Percentiles rank a stretch among this genome's conserved stretches.
Evolutionary conservation across 2,888 invertebrate genomes (phyloP).

Genomic region (Spodoptera littoralis): DNA sequence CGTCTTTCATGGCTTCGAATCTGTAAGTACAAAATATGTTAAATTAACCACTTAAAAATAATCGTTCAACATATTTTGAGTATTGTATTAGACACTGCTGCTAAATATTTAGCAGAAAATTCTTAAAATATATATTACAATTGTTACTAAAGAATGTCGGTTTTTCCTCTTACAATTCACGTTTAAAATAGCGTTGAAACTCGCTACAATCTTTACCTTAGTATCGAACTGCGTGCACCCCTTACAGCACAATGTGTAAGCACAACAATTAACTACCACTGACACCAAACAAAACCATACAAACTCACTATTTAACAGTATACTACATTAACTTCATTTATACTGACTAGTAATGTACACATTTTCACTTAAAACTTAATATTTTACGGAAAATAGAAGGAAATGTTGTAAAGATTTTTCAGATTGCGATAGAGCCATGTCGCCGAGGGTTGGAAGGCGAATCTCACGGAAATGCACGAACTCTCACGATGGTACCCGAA

Average conservation of each 20-base stretch:
- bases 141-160: background rate
- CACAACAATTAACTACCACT: constrained; percentile 79
- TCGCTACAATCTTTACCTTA: constrained; percentile 65
- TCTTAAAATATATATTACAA: background rate
- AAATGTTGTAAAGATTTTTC: constrained; percentile 83
- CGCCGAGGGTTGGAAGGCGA: constrained; percentile 82
- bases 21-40: constrained; percentile 60
- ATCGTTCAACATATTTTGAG: background rate
- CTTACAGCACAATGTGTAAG: constrained; percentile 61
- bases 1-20: constrained; percentile 77
- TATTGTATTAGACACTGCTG: background rate
- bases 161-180: background rate
- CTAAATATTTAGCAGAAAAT: background rate
- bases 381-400: constrained; percentile 66
- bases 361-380: constrained; percentile 69
- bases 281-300: constrained; percentile 71
- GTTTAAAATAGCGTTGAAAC: constrained; percentile 17
- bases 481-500: constrained; percentile 77
- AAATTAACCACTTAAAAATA: constrained; percentile 12
- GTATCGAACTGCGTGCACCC: constrained; percentile 66
- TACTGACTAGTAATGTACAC: constrained; percentile 61
- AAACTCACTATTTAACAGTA: constrained; percentile 63
- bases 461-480: constrained; percentile 82
- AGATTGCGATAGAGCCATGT: constrained; percentile 77
- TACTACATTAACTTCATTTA: constrained; percentile 57